phyloP scores from a whole-genome alignment of 2,113 vertebrate genomes.

The Engystomops pustulosus region DNA sequence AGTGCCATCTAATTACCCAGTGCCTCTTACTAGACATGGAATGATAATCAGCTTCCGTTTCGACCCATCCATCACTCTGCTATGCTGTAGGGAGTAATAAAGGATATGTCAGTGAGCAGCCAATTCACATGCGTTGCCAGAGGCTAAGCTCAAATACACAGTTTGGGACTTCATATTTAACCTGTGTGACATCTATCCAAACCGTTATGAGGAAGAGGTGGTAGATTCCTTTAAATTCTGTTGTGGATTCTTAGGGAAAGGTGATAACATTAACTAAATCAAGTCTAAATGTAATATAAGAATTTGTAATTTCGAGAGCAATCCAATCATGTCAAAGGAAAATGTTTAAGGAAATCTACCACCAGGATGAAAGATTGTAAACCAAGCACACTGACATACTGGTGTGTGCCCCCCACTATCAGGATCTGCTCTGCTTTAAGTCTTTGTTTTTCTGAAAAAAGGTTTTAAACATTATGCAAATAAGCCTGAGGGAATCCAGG shows the following conservation, averaged over 20 bases:
- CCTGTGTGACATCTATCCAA: neutral
- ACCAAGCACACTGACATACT: too few relatives aligned
- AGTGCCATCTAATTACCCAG: conserved; percentile 1
- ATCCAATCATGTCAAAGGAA: too few relatives aligned
- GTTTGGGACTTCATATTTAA: conserved; percentile 1
- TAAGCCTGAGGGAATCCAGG: too few relatives aligned
- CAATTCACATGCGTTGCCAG: conserved; percentile 4
- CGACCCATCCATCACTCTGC: neutral
- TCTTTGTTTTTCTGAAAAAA: too few relatives aligned
- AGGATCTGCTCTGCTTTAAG: too few relatives aligned
- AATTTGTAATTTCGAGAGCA: too few relatives aligned
- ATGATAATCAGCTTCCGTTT: neutral
- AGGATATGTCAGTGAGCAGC: conserved; percentile 11
- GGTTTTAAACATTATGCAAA: too few relatives aligned
- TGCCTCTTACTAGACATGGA: conserved; percentile 5
- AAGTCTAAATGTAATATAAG: neutral
- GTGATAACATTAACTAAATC: neutral
- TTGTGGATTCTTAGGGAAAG: neutral
- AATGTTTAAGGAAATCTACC: too few relatives aligned
- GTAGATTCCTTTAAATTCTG: neutral
- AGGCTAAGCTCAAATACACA: neutral
- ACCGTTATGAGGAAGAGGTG: neutral
- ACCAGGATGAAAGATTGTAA: too few relatives aligned
- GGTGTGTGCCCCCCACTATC: too few relatives aligned
- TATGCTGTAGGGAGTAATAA: conserved; percentile 9